These are phyloP conservation scores for Sarcophaga peregrina DNA, from an alignment of 1,140 invertebrate species.

Conservation along the genomic window DNA sequence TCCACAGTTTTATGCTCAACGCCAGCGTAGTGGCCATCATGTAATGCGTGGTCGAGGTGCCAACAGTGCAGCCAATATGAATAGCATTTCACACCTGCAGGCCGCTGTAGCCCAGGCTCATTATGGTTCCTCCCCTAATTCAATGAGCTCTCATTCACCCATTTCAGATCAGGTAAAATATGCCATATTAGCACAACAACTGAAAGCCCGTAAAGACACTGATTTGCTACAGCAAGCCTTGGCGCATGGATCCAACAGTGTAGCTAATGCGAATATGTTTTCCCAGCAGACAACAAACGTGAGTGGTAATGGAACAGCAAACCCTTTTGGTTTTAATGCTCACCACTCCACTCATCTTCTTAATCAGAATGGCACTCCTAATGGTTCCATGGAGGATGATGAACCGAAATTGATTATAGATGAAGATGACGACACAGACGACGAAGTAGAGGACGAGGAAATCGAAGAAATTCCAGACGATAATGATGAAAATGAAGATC, in stretches of 20 bases:
- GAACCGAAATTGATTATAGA: constrained; percentile 68
- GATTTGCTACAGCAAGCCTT: constrained; percentile 65
- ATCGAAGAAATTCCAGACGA: constrained; percentile 78
- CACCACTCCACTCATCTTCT: background rate
- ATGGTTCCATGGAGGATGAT: constrained; percentile 60
- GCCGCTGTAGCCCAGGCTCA: constrained; percentile 42
- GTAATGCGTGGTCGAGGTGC: constrained; percentile 66
- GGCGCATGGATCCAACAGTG: constrained; percentile 61
- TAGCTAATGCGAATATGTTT: constrained; percentile 52
- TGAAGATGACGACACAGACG: constrained; percentile 68
- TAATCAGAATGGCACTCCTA: constrained; percentile 28
- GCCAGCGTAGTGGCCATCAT: constrained; percentile 69
- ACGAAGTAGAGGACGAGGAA: constrained; percentile 67
- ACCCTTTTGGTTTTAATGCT: background rate
- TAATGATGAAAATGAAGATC: constrained; percentile 66
- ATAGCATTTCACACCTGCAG: constrained; percentile 45
- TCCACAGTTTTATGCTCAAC: constrained; percentile 85
- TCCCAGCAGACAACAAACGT: background rate
- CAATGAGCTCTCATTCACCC: constrained; percentile 55
- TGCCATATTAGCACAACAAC: constrained; percentile 80
- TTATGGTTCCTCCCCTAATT: background rate
- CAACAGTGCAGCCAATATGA: constrained; percentile 49
- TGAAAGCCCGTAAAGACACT: constrained; percentile 71
- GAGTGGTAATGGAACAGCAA: background rate
- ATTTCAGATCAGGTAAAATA: constrained; percentile 82